Evolutionary conservation across 2,113 vertebrate species (phyloP).

Genomic region (Tricholaema leucomelas): DNA sequence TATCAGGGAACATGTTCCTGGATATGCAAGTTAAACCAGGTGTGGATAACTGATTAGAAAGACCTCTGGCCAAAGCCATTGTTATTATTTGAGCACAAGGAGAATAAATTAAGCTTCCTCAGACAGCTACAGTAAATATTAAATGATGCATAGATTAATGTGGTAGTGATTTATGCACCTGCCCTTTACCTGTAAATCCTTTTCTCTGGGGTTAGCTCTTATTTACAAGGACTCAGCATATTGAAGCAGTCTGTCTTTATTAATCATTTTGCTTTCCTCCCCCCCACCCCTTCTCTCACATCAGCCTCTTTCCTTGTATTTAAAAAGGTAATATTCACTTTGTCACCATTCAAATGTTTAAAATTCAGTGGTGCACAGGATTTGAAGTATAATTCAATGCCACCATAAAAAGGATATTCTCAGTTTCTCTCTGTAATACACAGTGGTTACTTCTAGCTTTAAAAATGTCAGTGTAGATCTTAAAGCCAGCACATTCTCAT

Average conservation of each 20-base stretch:
- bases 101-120: conserved; percentile 19
- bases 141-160: conserved; percentile 12
- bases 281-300: background rate
- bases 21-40: background rate
- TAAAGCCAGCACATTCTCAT: background rate
- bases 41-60: background rate
- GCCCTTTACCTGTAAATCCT: background rate
- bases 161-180: conserved; percentile 6
- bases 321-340: background rate
- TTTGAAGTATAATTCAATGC: background rate
- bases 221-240: background rate
- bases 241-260: background rate
- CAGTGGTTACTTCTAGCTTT: background rate
- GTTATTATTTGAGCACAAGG: background rate
- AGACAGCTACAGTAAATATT: conserved; percentile 16
- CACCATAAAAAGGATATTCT: background rate
- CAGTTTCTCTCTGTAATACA: background rate
- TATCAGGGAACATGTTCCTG: background rate
- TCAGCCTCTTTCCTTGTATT: background rate
- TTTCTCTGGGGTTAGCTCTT: background rate
- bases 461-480: background rate
- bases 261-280: background rate
- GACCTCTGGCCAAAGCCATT: background rate
- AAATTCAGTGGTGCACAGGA: background rate
- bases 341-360: background rate